These are phyloP conservation scores for Drosophila falleni DNA, from an alignment of 2,888 invertebrate species.

Conservation along the genomic window DNA sequence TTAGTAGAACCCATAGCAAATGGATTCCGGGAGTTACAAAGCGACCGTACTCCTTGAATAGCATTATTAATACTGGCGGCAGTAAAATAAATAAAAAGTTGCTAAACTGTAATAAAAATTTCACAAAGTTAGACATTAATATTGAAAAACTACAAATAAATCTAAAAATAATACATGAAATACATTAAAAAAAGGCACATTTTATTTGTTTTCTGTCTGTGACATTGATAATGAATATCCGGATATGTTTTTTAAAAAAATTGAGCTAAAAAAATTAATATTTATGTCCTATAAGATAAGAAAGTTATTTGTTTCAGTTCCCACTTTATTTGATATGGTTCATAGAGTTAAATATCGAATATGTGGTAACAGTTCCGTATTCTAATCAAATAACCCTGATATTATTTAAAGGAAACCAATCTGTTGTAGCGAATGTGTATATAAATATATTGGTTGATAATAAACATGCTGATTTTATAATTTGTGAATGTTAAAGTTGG, in stretches of 20 bases:
- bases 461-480: too few relatives aligned
- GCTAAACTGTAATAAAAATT: slow-evolving; percentile 88
- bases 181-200: neutral
- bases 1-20: slow-evolving; percentile 92
- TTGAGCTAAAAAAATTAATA: neutral
- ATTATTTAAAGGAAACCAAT: neutral
- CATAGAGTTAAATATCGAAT: too few relatives aligned
- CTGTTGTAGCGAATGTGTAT: neutral
- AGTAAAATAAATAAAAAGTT: slow-evolving; percentile 91
- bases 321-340: too few relatives aligned
- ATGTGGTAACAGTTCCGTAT: neutral
- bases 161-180: neutral
- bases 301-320: too few relatives aligned
- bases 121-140: neutral
- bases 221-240: too few relatives aligned
- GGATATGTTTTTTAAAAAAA: neutral
- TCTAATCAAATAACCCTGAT: neutral
- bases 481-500: neutral
- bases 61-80: slow-evolving; percentile 91
- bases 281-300: neutral
- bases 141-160: neutral
- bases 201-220: too few relatives aligned
- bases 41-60: slow-evolving; percentile 91
- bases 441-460: too few relatives aligned
- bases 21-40: slow-evolving; percentile 92